phyloP scores from a whole-genome alignment of 1,140 invertebrate species.

The Wasmannia auropunctata region DNA sequence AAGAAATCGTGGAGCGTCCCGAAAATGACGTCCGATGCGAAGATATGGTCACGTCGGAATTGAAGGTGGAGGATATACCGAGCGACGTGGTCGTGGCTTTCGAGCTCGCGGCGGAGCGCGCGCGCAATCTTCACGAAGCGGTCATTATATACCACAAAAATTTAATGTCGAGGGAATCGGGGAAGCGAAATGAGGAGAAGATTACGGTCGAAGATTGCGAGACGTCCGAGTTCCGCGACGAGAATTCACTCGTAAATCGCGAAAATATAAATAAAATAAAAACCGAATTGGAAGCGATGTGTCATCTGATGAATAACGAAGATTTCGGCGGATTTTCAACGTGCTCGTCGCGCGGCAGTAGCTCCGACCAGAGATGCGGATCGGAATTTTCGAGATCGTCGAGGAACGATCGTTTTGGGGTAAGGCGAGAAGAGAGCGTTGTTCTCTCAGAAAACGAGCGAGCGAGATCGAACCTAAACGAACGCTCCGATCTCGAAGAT shows the following conservation, averaged over 20 bases:
- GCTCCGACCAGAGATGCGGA: background rate
- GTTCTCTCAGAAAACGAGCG: background rate
- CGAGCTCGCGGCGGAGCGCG: slow-evolving; percentile 57
- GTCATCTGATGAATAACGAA: background rate
- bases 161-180: slow-evolving; percentile 32
- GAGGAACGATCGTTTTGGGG: background rate
- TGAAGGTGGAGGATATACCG: slow-evolving; percentile 14
- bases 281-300: background rate
- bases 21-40: slow-evolving; percentile 24
- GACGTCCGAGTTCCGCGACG: background rate
- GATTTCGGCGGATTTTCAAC: background rate
- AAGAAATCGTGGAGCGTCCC: background rate
- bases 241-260: background rate
- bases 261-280: background rate
- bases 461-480: background rate
- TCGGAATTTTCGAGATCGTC: background rate
- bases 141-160: slow-evolving; percentile 58
- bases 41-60: background rate
- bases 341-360: background rate
- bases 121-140: slow-evolving; percentile 64
- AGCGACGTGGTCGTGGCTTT: slow-evolving; percentile 56
- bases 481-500: background rate
- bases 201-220: background rate
- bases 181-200: background rate
- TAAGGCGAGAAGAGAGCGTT: background rate